These are phyloP conservation scores for Serinus canaria DNA, from an alignment of 2,113 vertebrate genomes.

Conservation along the genomic window DNA sequence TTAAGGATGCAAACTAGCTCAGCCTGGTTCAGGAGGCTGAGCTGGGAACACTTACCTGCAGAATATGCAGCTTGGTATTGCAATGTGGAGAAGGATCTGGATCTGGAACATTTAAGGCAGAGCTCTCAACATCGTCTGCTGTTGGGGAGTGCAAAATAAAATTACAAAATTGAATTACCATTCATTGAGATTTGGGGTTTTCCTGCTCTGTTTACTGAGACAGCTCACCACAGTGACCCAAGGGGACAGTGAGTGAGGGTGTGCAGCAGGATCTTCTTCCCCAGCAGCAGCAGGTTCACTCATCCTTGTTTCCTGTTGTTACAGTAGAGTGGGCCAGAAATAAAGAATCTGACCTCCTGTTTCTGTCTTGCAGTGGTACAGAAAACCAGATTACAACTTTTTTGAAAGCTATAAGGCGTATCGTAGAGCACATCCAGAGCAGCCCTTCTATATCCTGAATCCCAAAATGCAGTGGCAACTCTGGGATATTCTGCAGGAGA, in stretches of 20 bases:
- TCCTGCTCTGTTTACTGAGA: not conserved
- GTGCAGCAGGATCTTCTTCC: not conserved
- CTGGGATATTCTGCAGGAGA: slow-evolving; percentile 81
- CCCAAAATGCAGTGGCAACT: slow-evolving; percentile 81
- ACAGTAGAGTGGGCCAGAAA: not conserved
- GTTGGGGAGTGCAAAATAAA: not conserved
- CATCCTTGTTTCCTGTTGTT: not conserved
- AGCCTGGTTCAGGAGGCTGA: not conserved
- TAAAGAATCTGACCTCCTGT: not conserved
- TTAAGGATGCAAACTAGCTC: not conserved
- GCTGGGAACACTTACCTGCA: not conserved
- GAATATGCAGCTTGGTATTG: not conserved
- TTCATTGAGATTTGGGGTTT: not conserved
- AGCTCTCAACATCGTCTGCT: not conserved
- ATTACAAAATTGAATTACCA: not conserved
- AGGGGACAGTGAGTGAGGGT: not conserved
- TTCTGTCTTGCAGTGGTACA: slow-evolving; percentile 76
- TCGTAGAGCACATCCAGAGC: slow-evolving; percentile 63
- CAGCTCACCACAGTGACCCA: not conserved
- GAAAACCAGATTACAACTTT: slow-evolving; percentile 78
- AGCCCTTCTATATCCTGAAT: slow-evolving; percentile 80
- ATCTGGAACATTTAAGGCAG: not conserved
- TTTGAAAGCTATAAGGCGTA: slow-evolving; percentile 72
- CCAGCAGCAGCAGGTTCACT: not conserved
- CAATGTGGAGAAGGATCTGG: fast-evolving